Evolutionary conservation across 2,888 invertebrate species (phyloP).

Genomic region (Rhamphomyia laevipes): DNA sequence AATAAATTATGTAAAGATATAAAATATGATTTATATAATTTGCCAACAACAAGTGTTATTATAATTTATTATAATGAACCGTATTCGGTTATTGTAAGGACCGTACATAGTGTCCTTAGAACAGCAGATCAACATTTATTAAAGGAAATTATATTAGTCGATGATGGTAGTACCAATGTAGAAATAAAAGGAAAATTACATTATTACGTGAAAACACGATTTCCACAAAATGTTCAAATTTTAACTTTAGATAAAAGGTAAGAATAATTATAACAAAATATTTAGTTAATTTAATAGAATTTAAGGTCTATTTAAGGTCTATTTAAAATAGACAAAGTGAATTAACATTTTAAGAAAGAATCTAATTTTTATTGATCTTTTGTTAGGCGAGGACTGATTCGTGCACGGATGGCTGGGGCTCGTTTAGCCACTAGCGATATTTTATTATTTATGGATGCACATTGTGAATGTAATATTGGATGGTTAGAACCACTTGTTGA

Average conservation of each 20-base stretch:
- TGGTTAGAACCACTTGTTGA: conserved; percentile 86
- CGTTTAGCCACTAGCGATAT: conserved; percentile 66
- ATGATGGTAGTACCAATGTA: conserved; percentile 77
- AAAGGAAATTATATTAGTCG: conserved; percentile 88
- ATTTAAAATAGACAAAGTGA: too few species aligned
- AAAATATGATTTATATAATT: conserved; percentile 46
- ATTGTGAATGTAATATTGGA: conserved; percentile 70
- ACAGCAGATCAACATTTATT: conserved; percentile 50
- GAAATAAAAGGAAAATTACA: conserved; percentile 63
- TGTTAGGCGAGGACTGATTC: conserved; percentile 68
- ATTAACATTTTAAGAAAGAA: too few species aligned
- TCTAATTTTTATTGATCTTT: conserved; percentile 2
- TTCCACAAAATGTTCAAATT: conserved; percentile 58
- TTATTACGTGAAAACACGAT: conserved; percentile 62
- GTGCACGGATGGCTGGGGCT: conserved; percentile 83
- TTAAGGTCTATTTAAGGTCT: too few species aligned
- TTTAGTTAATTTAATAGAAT: too few species aligned
- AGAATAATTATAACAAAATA: too few species aligned
- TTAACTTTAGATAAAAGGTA: conserved; percentile 60
- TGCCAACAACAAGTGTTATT: conserved; percentile 66
- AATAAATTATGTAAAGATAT: conserved; percentile 29
- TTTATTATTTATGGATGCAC: conserved; percentile 80
- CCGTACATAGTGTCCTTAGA: conserved; percentile 63
- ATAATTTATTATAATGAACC: conserved; percentile 87
- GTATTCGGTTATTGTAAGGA: conserved; percentile 67